Evolutionary conservation across 2,888 invertebrate genomes (phyloP), one percentile per base, ranked within the genome.

Genomic region (Myopa tessellatipennis): DNA sequence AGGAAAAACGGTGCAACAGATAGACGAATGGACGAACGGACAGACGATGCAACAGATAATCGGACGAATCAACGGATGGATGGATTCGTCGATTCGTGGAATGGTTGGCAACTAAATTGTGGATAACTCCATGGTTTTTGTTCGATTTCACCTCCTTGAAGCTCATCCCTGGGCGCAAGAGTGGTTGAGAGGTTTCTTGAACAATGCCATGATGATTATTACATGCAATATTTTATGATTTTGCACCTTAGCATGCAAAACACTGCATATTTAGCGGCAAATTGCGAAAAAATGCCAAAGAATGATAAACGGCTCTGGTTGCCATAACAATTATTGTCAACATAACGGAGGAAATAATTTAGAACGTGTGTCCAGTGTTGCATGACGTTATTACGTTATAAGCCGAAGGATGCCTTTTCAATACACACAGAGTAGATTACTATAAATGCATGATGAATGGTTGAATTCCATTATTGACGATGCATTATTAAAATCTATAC

Each of bases 231-330:
- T 69, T 74, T 69, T 58, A 65, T 52, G 58, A 75, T 75, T 68
- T 68, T 61, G 69, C 75, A 58, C 58, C 38, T 74, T 55, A 18
- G 16, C 52, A 67, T 52, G 65, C 65, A 67, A 8, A 74, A 10
- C 36, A 61, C 34, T 74, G 74, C 75, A 69, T 69, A 60, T 75
- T 75, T 75, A 75, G 75, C 75, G 60, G 58, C 12, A 60, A 75
- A 75, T 75, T 68, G 40, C 68, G 26, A 60, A 69, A 40, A 69
- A 75, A 26, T 38, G 55, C 67, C 38, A 58, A 45, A 60, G 52
- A 72, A 60, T 58, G 38, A 38, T 68, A 45, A 40, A 69, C 16
- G 34, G 73, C 12, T 4, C 45, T 45, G 45, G 7, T 45, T 45
- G 45, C 45, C 10, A 45, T 65, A 16, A 16, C 12, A 52, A n/a